Base-by-base conservation (phyloP, 1,140 invertebrate species). In the Drosophila bocki region DNA sequence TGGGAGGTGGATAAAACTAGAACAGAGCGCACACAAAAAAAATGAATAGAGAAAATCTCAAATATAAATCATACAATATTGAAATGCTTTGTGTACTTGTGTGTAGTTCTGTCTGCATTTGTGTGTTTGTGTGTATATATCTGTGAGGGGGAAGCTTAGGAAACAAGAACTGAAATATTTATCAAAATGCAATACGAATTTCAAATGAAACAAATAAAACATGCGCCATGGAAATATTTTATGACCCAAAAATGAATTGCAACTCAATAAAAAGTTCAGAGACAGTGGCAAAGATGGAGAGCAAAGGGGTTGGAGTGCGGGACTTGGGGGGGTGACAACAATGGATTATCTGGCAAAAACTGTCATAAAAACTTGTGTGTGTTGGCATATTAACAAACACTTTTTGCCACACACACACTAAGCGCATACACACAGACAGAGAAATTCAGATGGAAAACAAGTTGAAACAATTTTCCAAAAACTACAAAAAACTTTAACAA, bases 131-230 rank as follows among this genome's bases (percentile, higher is more conserved):
- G 47, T 75, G 13, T 65, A 44, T 69, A 13, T 62, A 39, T 53
- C 37, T 29, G 62, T 32, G 19, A n/a, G 41, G 42, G 54, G 22
- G 37, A 26, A 78, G 58, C 76, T 78, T 78, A 75, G 63, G 67
- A 58, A 82, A 83, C 65, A 68, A 63, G 29, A 80, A 86, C 82
- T 88, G 71, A 77, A 87, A 87, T 87, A 83, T 88, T 84, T 88
- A 87, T 87, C 68, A 78, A 77, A 88, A 78, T 75, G 78, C 62
- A 78, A 77, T 77, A 60, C 56, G 74, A 77, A 78, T 57, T 78
- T 61, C 19, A 78, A 78, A 78, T 57, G 75, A 77, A 83, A 82
- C 67, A 83, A 88, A 88, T 80, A 72, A 80, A 72, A 88, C 84
- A 87, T 87, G 83, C 83, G 63, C 48, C 67, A 54, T 64, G 79